Percentiles rank a stretch among this genome's conserved stretches.
These are phyloP conservation scores for Enteromius paludinosus DNA, from an alignment of 2,797 vertebrate species.

Conservation along the genomic window DNA sequence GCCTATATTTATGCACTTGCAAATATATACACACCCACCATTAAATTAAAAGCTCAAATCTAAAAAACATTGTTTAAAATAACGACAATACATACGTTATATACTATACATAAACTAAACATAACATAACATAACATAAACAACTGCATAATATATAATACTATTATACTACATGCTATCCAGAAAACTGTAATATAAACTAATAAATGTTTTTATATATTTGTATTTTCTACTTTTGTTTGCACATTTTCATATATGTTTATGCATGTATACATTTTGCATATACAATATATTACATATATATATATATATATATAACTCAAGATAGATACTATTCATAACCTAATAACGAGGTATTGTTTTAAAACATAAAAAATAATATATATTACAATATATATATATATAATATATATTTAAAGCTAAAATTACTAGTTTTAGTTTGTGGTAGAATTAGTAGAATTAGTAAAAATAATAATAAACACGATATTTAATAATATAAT, in stretches of 20 bases:
- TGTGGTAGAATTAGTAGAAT: too few relatives aligned
- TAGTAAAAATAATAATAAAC: too few relatives aligned
- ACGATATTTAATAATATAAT: neutral
- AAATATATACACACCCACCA: neutral
- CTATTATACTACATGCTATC: neutral
- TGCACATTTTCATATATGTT: neutral
- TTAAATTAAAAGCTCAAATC: neutral
- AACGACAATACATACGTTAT: too few relatives aligned
- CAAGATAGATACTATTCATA: neutral
- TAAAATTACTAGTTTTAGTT: too few relatives aligned
- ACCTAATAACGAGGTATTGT: neutral
- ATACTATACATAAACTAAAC: neutral
- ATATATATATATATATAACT: neutral
- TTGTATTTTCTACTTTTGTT: neutral
- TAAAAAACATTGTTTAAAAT: neutral
- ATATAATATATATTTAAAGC: too few relatives aligned
- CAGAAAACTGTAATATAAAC: neutral
- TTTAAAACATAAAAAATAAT: too few relatives aligned
- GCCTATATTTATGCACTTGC: neutral
- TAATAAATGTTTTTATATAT: neutral
- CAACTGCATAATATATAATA: neutral
- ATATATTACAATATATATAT: too few relatives aligned
- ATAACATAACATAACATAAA: neutral
- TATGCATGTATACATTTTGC: neutral
- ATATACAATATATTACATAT: neutral